A percentile compares a stretch with the other conserved stretches of the same genome.
phyloP scores from a whole-genome alignment of 1,140 invertebrate genomes.

The Cardiocondyla obscurior region DNA sequence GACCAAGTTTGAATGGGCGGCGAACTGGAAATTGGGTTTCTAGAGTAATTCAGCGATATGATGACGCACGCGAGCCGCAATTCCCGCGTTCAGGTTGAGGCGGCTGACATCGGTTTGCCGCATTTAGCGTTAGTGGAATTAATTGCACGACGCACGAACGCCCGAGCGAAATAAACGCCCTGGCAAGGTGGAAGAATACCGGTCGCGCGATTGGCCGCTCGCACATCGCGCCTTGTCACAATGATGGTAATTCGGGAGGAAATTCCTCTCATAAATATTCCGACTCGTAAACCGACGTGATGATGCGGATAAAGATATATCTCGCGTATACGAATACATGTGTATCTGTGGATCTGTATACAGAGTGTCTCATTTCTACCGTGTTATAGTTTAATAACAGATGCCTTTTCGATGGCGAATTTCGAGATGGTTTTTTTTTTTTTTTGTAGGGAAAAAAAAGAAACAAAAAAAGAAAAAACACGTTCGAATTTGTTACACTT shows the following conservation, averaged over 20 bases:
- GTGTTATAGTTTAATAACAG: background rate
- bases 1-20: conserved; percentile 20
- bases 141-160: conserved; percentile 42
- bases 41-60: conserved; percentile 46
- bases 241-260: conserved; percentile 51
- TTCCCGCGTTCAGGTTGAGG: conserved; percentile 16
- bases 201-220: background rate
- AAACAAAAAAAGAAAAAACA: background rate
- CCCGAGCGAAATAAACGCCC: background rate
- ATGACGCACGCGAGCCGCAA: conserved; percentile 37
- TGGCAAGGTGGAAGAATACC: conserved; percentile 23
- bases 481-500: background rate
- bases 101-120: conserved; percentile 57
- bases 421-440: background rate
- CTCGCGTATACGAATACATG: background rate
- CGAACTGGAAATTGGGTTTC: conserved; percentile 53
- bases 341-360: background rate
- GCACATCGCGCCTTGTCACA: background rate
- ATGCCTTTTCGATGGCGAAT: background rate
- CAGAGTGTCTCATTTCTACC: background rate
- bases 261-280: conserved; percentile 65
- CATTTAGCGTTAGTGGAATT: conserved; percentile 63
- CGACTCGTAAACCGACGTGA: background rate
- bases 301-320: conserved; percentile 28
- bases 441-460: no score